Evolutionary conservation across 2,113 vertebrate genomes (phyloP).

Genomic region (Mandrillus leucophaeus): DNA sequence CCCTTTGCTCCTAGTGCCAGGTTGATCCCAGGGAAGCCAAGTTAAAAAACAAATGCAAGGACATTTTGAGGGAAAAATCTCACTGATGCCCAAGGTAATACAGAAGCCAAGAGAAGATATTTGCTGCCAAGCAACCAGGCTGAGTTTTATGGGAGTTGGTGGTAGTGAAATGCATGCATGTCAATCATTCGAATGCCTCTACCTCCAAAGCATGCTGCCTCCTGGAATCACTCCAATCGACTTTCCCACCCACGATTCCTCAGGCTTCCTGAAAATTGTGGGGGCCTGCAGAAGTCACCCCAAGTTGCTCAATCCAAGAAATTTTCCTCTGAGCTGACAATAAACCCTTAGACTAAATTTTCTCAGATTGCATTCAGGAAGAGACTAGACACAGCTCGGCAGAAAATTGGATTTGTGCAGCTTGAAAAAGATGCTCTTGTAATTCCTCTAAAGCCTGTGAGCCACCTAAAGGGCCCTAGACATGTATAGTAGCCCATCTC

Average conservation of each 20-base stretch:
- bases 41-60: neutral
- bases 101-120: neutral
- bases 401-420: neutral
- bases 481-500: rapidly evolving
- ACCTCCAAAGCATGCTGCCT: neutral
- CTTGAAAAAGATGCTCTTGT: neutral
- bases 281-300: neutral
- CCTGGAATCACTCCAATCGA: neutral
- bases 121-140: neutral
- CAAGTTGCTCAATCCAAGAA: neutral
- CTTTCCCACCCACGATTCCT: rapidly evolving
- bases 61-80: neutral
- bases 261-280: neutral
- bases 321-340: neutral
- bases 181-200: neutral
- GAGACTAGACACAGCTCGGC: neutral
- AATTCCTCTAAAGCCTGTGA: neutral
- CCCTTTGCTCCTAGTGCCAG: neutral
- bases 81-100: neutral
- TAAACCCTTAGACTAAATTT: neutral
- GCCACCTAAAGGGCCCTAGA: neutral
- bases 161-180: rapidly evolving
- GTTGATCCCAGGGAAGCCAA: neutral
- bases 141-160: neutral
- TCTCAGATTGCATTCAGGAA: neutral